Conservation (phyloP, 2,113 vertebrate species). For the Pomatorhinus ruficollis region DNA sequence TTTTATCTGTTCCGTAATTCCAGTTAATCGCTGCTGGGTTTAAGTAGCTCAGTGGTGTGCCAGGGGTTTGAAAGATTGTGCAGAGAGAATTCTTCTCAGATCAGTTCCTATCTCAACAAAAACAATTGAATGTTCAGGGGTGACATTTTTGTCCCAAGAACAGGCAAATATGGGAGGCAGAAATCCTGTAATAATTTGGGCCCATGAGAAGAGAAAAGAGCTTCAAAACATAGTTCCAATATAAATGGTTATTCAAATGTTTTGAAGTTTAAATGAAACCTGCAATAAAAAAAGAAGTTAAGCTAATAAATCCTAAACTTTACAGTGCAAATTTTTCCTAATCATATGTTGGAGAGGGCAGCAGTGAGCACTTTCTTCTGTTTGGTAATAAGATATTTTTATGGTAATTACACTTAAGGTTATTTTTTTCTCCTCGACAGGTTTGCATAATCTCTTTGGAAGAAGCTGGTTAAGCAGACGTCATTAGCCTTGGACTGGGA, state of each 20-base stretch:
- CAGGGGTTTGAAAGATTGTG: not conserved
- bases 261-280: not conserved
- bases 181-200: not conserved
- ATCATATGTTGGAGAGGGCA: not conserved
- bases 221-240: not conserved
- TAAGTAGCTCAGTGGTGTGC: not conserved
- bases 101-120: not conserved
- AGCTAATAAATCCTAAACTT: not conserved
- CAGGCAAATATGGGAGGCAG: not conserved
- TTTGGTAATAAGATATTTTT: not conserved
- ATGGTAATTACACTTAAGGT: not conserved
- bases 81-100: not conserved
- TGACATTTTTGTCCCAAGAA: not conserved
- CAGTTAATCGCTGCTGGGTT: not conserved
- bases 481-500: not conserved
- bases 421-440: not conserved
- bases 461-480: constrained; percentile 17
- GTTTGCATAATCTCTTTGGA: constrained; percentile 13
- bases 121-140: not conserved
- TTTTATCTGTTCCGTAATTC: not conserved
- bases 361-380: not conserved
- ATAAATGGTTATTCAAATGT: not conserved
- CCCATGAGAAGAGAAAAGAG: not conserved
- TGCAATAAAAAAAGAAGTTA: not conserved
- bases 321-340: not conserved